Evolutionary conservation across 2,113 vertebrate genomes (phyloP).

Genomic region (Platanista minor): DNA sequence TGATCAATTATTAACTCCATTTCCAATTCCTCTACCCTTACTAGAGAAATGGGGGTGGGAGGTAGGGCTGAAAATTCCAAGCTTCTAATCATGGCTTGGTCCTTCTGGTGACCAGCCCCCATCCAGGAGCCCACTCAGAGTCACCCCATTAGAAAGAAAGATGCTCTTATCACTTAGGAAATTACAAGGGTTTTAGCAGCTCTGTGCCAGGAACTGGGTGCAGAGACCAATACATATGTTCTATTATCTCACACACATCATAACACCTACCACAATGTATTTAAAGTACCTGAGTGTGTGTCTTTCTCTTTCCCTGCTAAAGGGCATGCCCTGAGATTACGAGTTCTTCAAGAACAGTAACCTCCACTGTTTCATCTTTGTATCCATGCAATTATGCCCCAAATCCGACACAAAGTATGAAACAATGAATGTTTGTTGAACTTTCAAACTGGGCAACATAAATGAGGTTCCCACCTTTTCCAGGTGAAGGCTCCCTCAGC

Average conservation of each 20-base stretch:
- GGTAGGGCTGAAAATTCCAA: neutral
- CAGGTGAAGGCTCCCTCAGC: neutral
- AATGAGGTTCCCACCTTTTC: neutral
- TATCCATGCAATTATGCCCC: neutral
- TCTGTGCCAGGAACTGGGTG: neutral
- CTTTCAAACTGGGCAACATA: neutral
- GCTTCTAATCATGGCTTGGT: neutral
- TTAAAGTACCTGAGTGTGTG: neutral
- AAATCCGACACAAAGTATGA: neutral
- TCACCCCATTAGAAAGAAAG: neutral
- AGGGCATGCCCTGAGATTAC: neutral
- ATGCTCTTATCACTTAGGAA: neutral
- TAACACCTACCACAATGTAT: neutral
- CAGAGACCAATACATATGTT: neutral
- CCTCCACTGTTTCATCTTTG: neutral
- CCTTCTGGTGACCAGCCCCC: neutral
- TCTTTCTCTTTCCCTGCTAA: neutral
- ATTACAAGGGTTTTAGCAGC: neutral
- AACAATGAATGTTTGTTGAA: neutral
- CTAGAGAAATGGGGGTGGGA: neutral
- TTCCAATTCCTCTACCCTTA: neutral
- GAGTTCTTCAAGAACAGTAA: neutral
- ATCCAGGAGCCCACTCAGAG: neutral
- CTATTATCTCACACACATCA: neutral
- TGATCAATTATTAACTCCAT: neutral